phyloP scores from a whole-genome alignment of 2,113 vertebrate genomes.

The Corvus moneduloides region DNA sequence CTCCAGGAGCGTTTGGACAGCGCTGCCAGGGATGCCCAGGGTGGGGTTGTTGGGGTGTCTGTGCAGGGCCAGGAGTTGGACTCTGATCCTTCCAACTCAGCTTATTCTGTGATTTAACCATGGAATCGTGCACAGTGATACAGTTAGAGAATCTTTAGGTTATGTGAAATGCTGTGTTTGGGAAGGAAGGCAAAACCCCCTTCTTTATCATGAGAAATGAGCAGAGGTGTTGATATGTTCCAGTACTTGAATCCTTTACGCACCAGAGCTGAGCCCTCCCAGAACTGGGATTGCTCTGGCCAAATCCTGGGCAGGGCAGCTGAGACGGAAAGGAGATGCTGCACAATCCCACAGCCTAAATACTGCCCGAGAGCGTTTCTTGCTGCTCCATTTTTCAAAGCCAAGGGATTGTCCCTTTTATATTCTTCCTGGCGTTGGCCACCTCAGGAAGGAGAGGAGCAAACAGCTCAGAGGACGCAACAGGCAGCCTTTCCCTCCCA shows the following conservation, averaged over 20 bases:
- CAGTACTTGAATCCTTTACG: background rate
- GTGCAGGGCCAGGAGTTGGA: fast-evolving
- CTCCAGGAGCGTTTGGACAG: background rate
- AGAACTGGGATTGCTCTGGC: background rate
- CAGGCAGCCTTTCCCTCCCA: background rate
- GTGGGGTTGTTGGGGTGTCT: background rate
- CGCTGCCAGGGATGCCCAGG: background rate
- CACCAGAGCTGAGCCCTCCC: background rate
- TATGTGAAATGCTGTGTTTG: background rate
- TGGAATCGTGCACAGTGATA: fast-evolving
- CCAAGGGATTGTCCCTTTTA: background rate
- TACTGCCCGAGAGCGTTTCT: background rate
- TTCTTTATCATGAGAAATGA: background rate
- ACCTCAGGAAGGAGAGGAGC: background rate
- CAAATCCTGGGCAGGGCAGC: background rate
- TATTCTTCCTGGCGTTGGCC: background rate
- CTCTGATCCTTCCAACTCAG: background rate
- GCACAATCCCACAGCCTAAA: background rate
- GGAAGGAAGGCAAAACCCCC: background rate
- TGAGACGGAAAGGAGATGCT: background rate
- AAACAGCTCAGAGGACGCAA: background rate
- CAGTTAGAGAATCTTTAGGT: background rate
- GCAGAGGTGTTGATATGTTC: background rate
- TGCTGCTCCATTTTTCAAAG: background rate
- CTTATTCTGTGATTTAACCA: background rate